Base-by-base conservation (phyloP, 2,797 vertebrate species). In the Champsocephalus gunnari region DNA sequence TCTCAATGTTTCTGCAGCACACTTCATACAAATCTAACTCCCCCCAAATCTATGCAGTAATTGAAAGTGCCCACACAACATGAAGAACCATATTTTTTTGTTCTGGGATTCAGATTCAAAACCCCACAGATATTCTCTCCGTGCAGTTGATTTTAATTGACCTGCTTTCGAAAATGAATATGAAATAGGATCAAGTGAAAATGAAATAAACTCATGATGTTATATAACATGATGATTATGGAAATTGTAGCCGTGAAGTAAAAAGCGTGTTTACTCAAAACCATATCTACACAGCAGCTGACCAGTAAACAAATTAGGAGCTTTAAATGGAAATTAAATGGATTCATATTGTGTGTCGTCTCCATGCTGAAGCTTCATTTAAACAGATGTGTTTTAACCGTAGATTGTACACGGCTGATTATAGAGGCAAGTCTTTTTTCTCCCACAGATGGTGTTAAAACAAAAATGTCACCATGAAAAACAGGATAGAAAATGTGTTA, bases 161-260 rank as follows among this genome's bases (percentile, higher is more conserved):
- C 76, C 86, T 84, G 86, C 83, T 84, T 88, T 61, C 56, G 79
- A 79, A 89, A 87, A 65, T 45, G 50, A 72, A 82, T 73, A 62
- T 59, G 41, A 73, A 86, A 68, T 67, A 57, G 84, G 67, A 71
- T 71, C 9, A 74, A 71, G 71, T 45, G 50, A 72, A 82, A 71
- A 62, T 58, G 41, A 73, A 86, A 68, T 67, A 57, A 85, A 79
- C 51, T 75, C 50, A 57, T 80, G 75, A 76, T 76, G 56, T 92
- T 91, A 81, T 69, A 34, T 79, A 89, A 88, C 49, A 53, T 58
- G 10, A 55, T 72, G 53, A 77, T 87, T 89, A 88, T 89, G 78
- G 60, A 84, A 84, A 91, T 77, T 71, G 6, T 38, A 48, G 41
- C 81, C 61, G 59, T 73, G 70, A 77, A 81, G 69, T 82, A 34